Percentiles rank a stretch among this genome's conserved stretches.
Evolutionary conservation across 2,888 invertebrate species (phyloP).

Genomic region (Himalopsyche kuldschensis): DNA sequence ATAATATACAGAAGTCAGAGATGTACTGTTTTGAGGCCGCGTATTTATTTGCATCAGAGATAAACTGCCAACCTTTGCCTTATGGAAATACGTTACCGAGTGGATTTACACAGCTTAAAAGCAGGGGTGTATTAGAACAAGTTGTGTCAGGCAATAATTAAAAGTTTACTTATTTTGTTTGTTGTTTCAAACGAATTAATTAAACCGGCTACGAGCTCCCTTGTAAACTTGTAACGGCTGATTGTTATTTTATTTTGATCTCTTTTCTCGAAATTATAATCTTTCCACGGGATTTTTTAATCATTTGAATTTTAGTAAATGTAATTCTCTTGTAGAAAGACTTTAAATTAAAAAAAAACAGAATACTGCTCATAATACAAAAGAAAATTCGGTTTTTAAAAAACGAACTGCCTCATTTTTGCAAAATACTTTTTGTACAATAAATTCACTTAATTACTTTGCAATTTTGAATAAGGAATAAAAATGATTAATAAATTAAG

Average conservation of each 20-base stretch:
- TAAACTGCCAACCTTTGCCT: slow-evolving; percentile 26
- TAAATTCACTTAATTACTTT: no score
- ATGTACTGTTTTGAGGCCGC: neutral
- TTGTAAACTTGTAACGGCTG: neutral
- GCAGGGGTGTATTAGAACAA: neutral
- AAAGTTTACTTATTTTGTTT: neutral
- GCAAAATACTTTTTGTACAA: no score
- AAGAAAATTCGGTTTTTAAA: no score
- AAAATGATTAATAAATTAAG: no score
- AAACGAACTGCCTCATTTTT: no score
- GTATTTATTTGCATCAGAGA: slow-evolving; percentile 21
- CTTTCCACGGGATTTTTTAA: no score
- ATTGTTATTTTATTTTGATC: neutral
- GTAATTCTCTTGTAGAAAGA: no score
- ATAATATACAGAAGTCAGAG: neutral
- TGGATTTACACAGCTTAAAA: neutral
- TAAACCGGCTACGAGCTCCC: neutral
- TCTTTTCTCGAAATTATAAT: neutral
- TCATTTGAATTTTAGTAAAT: no score
- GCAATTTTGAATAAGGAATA: no score
- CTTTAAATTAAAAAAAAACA: no score
- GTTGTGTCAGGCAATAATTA: neutral
- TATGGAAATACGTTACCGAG: neutral
- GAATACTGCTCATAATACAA: no score
- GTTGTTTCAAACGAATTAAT: neutral